Percentiles rank a stretch among this genome's conserved stretches.
phyloP scores from a whole-genome alignment of 2,888 invertebrate genomes.

The Ametastegia equiseti region DNA sequence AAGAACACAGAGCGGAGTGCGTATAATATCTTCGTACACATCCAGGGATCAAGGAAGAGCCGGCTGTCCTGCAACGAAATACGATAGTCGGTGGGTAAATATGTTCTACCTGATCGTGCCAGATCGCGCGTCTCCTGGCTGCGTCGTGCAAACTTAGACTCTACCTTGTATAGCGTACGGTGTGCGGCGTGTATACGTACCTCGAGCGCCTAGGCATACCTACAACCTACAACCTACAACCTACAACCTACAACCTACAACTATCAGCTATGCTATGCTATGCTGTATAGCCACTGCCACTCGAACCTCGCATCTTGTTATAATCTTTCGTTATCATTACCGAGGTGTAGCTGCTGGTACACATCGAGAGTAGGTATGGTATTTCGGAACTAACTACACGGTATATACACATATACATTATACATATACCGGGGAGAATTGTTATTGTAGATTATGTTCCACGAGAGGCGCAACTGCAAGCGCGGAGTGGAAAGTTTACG shows the following conservation, averaged over 20 bases:
- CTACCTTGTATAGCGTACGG: constrained; percentile 31
- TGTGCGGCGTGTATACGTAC: constrained; percentile 15
- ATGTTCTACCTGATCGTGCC: constrained; percentile 51
- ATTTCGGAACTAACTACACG: neutral
- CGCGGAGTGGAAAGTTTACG: constrained; percentile 28
- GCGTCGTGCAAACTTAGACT: constrained; percentile 53
- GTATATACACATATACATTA: too few relatives aligned
- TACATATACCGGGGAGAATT: neutral
- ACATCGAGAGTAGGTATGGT: neutral
- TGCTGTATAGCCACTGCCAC: constrained; percentile 5
- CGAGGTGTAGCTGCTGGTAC: neutral
- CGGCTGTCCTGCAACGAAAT: constrained; percentile 47
- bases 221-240: too few relatives aligned
- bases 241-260: too few relatives aligned
- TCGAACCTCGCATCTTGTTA: constrained; percentile 38
- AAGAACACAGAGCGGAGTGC: neutral
- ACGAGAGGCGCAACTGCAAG: neutral
- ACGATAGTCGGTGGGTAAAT: constrained; percentile 48
- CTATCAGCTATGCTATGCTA: too few relatives aligned
- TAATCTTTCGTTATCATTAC: constrained; percentile 34
- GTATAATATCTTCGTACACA: constrained; percentile 18
- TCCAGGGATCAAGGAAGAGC: constrained; percentile 36
- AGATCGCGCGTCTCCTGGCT: constrained; percentile 45
- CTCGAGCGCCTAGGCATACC: constrained; percentile 20
- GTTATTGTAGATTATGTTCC: neutral